These are phyloP conservation scores for Onychostoma macrolepis DNA, from an alignment of 2,113 vertebrate genomes.

Conservation along the genomic window DNA sequence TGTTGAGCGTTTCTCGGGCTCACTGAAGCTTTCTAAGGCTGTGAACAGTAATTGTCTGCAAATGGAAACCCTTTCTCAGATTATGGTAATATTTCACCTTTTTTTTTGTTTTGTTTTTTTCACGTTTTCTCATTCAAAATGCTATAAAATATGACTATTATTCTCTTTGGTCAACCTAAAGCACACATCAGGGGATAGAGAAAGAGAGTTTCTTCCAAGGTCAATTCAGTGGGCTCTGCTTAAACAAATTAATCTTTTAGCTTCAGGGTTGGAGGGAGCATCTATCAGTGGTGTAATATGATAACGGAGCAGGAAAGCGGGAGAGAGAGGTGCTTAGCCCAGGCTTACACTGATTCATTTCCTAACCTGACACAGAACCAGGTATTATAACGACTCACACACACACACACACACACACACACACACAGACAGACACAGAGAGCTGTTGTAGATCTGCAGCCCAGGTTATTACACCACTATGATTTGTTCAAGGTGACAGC, in stretches of 20 bases:
- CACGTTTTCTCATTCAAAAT: not conserved
- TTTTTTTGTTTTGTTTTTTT: not conserved
- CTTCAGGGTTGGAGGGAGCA: slow-evolving; percentile 66
- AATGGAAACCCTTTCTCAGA: not conserved
- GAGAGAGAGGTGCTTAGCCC: slow-evolving; percentile 59
- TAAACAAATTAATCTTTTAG: slow-evolving; percentile 76
- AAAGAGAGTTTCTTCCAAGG: slow-evolving; percentile 62
- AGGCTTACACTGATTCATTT: slow-evolving; percentile 63
- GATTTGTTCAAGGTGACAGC: slow-evolving; percentile 37
- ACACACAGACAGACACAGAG: not conserved
- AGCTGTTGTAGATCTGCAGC: slow-evolving; percentile 28
- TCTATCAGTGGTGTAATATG: slow-evolving; percentile 71
- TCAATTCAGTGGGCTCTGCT: slow-evolving; percentile 67
- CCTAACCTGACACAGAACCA: slow-evolving; percentile 61
- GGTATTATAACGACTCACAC: slow-evolving; percentile 47
- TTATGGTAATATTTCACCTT: slow-evolving; percentile 2
- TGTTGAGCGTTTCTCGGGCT: not conserved
- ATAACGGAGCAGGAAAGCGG: slow-evolving; percentile 64
- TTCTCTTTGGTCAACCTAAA: slow-evolving; percentile 2
- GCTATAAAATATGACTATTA: not conserved
- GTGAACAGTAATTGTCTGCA: slow-evolving; percentile 5
- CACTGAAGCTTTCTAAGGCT: slow-evolving; percentile 2
- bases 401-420: not conserved
- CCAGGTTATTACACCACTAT: slow-evolving; percentile 25
- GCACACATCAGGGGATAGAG: not conserved